Evolutionary conservation across 2,888 invertebrate genomes (phyloP), one percentile per base, ranked within the genome.

Genomic region (Epinotia ramella): DNA sequence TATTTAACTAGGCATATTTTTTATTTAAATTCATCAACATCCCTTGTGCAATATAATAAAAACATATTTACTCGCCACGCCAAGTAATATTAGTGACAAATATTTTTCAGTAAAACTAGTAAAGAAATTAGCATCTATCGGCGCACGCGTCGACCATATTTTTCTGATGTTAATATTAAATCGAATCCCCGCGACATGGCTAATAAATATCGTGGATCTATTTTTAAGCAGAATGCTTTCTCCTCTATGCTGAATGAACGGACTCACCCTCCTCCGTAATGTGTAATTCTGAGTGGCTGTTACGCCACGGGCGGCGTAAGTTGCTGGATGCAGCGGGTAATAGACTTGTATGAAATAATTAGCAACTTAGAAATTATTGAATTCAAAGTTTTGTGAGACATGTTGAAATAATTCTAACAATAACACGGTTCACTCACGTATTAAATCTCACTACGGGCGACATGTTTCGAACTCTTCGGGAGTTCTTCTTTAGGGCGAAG

Each of bases 201-300:
- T 84, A 92, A 94, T 94, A 94, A 94, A 94, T 94, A 91, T 89
- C 87, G 85, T 86, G 89, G 88, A 85, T 92, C 94, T 94, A 94
- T 94, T 94, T 94, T 91, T 91, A 92, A 90, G 91, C 91, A 87
- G 89, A 40, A 40, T 90, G 93, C 94, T 94, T 92, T 93, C 92
- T 89, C 90, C 91, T 87, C 91, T 87, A 90, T 92, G 88, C 90
- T 93, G 94, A 93, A 93, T 93, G 94, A 94, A 93, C 91, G 86
- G 85, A 86, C 83, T 86, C 91, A 91, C 93, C 93, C 92, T 91
- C 91, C 90, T 86, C 87, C 89, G 90, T 91, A 89, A 91, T 91
- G 89, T 89, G 87, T 88, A 86, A 79, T 78, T 79, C 78, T 73
- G 79, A 80, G 79, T 86, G 87, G 85, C 87, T 87, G 85, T 86